phyloP scores from a whole-genome alignment of 1,140 invertebrate species.

The Philaenus spumarius region DNA sequence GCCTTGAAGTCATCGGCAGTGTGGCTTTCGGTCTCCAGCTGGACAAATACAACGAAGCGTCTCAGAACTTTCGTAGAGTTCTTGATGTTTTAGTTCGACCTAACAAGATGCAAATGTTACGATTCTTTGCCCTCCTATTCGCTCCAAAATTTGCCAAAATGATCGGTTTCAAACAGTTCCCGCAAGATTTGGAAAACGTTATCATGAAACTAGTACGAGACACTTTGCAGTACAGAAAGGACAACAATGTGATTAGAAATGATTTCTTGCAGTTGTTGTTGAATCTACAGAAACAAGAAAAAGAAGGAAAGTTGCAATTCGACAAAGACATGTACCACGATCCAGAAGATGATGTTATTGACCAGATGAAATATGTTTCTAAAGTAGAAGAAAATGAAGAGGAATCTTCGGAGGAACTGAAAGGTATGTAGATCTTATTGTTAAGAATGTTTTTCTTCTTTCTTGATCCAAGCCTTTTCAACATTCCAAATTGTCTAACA shows the following conservation, averaged over 20 bases:
- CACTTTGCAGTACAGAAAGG: slow-evolving; percentile 32
- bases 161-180: slow-evolving; percentile 9
- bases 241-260: slow-evolving; percentile 29
- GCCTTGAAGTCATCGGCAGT: slow-evolving; percentile 29
- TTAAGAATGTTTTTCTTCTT: no score
- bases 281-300: slow-evolving; percentile 17
- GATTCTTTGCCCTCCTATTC: neutral
- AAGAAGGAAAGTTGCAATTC: neutral
- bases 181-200: slow-evolving; percentile 27
- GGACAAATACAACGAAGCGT: slow-evolving; percentile 17
- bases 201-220: slow-evolving; percentile 26
- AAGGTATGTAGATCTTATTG: no score
- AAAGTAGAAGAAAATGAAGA: no score
- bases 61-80: neutral
- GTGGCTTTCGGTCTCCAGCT: slow-evolving; percentile 32
- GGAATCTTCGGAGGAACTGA: no score
- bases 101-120: neutral
- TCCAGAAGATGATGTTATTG: no score
- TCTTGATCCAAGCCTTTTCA: no score
- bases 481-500: no score
- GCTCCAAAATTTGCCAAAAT: neutral
- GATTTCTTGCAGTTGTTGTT: slow-evolving; percentile 36
- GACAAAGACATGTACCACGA: no score
- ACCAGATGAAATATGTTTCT: no score
- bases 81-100: neutral